phyloP scores from a whole-genome alignment of 1,140 invertebrate genomes.

The Drosophila kohkoa region DNA sequence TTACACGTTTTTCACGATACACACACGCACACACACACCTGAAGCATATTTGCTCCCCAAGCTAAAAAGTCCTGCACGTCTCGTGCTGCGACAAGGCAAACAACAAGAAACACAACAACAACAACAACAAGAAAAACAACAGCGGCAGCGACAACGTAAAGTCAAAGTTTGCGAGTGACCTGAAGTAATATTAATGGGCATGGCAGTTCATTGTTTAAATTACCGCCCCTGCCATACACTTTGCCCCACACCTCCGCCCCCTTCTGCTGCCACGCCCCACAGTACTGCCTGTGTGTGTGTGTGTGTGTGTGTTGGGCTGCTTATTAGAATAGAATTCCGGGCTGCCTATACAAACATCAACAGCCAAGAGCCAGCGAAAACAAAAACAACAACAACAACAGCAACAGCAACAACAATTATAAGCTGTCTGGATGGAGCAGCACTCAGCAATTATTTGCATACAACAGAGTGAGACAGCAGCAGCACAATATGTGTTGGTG shows the following conservation, averaged over 20 bases:
- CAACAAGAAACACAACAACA: neutral
- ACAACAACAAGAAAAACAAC: conserved; percentile 7
- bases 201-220: conserved; percentile 81
- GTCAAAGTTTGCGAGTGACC: conserved; percentile 74
- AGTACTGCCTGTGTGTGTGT: conserved; percentile 1
- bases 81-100: conserved; percentile 52
- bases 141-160: conserved; percentile 30
- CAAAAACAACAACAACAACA: conserved; percentile 50
- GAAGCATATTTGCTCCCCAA: neutral
- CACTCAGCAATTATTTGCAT: conserved; percentile 76
- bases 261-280: conserved; percentile 19
- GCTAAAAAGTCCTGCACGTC: conserved; percentile 31
- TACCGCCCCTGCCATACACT: conserved; percentile 32
- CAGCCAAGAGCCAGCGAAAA: conserved; percentile 33
- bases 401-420: conserved; percentile 43
- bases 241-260: neutral
- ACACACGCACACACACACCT: neutral
- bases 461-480: conserved; percentile 42
- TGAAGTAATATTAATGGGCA: conserved; percentile 78
- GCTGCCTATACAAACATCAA: conserved; percentile 42
- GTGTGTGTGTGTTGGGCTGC: conserved; percentile 15
- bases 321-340: conserved; percentile 67
- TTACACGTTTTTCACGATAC: conserved; percentile 20
- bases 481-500: conserved; percentile 13
- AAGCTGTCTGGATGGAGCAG: conserved; percentile 49